These are phyloP conservation scores for Gari tellinella DNA, from an alignment of 2,888 invertebrate species.

Conservation along the genomic window DNA sequence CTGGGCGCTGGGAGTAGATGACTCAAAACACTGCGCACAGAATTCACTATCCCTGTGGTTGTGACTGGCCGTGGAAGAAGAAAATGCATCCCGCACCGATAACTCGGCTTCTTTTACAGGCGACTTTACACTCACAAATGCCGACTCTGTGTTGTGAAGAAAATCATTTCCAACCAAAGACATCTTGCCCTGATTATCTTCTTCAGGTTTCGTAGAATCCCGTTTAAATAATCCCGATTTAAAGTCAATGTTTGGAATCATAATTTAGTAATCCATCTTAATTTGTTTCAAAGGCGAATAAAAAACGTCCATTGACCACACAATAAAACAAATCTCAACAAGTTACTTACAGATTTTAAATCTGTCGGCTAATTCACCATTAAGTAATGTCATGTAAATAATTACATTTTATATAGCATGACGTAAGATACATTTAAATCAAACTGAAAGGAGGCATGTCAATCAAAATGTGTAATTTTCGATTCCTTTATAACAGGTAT, in stretches of 20 bases:
- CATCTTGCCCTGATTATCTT: constrained; percentile 13
- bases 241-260: not conserved
- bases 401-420: constrained; percentile 17
- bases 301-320: not conserved
- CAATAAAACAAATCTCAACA: not conserved
- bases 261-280: not conserved
- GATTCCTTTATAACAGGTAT: too few relatives aligned
- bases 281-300: not conserved
- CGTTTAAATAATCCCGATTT: not conserved
- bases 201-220: too few relatives aligned
- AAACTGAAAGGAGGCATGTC: constrained; percentile 31
- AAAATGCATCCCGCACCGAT: not conserved
- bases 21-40: constrained; percentile 53
- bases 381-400: constrained; percentile 12
- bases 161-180: constrained; percentile 33
- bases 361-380: constrained; percentile 1
- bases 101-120: constrained; percentile 31
- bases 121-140: constrained; percentile 40
- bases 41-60: constrained; percentile 37
- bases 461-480: constrained; percentile 32
- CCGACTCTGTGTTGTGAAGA: constrained; percentile 36
- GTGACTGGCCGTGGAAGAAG: not conserved
- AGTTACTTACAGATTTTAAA: not conserved
- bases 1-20: constrained; percentile 36
- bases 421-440: constrained; percentile 7